Conservation (phyloP, 2,888 invertebrate genomes). For the Caenorhabditis sp. region DNA sequence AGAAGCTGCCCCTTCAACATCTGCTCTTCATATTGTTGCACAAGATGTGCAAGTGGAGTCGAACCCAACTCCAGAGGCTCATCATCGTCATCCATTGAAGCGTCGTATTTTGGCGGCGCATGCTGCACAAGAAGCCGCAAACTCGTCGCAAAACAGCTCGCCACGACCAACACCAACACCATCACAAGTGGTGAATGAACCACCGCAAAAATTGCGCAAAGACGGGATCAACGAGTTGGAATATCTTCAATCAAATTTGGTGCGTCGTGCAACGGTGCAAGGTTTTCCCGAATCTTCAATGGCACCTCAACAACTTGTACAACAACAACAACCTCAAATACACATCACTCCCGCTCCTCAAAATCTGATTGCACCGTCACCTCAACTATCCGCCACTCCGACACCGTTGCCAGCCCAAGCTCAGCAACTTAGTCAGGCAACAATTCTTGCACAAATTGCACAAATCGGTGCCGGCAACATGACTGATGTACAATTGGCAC, state of each 20-base stretch:
- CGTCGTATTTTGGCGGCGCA: slow-evolving; percentile 16
- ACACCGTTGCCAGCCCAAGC: background rate
- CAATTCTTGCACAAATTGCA: background rate
- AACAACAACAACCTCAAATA: slow-evolving; percentile 4
- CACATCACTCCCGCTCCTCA: background rate
- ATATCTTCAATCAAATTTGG: background rate
- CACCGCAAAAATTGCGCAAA: background rate
- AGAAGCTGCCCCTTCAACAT: background rate
- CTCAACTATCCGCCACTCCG: background rate
- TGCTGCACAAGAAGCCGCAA: slow-evolving; percentile 4
- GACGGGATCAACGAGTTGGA: background rate
- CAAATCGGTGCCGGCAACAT: background rate
- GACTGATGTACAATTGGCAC: background rate
- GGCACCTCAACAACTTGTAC: background rate
- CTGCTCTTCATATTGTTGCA: background rate
- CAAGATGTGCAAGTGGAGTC: background rate
- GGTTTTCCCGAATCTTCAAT: background rate
- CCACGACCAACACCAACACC: slow-evolving; percentile 1
- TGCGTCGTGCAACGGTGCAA: background rate
- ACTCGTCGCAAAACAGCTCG: background rate
- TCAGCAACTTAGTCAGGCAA: background rate
- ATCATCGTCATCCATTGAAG: slow-evolving; percentile 26
- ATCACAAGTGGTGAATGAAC: background rate
- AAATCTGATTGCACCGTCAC: background rate
- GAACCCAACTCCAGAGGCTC: background rate